Evolutionary conservation across 2,113 vertebrate genomes (phyloP).

Genomic region (Cynocephalus volans): DNA sequence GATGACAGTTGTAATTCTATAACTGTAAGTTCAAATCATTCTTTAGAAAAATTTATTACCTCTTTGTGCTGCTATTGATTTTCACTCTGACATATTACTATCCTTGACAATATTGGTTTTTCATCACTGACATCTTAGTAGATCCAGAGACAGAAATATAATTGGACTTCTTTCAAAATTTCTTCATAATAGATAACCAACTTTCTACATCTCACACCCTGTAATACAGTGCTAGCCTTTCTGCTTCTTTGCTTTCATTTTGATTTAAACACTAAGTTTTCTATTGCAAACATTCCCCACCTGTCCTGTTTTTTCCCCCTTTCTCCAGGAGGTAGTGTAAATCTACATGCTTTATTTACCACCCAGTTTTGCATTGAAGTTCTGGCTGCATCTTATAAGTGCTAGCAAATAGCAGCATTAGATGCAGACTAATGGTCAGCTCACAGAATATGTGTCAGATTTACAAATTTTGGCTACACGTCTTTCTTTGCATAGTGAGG

Average conservation of each 20-base stretch:
- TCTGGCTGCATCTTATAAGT: slow-evolving; percentile 40
- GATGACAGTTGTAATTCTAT: slow-evolving; percentile 61
- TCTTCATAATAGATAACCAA: slow-evolving; percentile 49
- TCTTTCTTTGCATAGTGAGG: background rate
- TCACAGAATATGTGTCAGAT: background rate
- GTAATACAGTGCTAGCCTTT: background rate
- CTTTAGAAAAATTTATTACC: slow-evolving; percentile 69
- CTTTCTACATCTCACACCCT: slow-evolving; percentile 34
- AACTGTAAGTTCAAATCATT: slow-evolving; percentile 45
- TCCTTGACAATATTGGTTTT: slow-evolving; percentile 67
- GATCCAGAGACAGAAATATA: slow-evolving; percentile 67
- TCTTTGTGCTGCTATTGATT: slow-evolving; percentile 74
- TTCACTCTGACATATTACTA: slow-evolving; percentile 60
- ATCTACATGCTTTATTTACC: slow-evolving; percentile 45
- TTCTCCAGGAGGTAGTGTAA: background rate
- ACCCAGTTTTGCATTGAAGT: background rate
- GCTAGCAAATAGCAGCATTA: background rate
- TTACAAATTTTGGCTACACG: background rate
- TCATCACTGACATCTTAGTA: slow-evolving; percentile 65
- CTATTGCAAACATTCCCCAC: slow-evolving; percentile 25
- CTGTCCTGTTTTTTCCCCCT: background rate
- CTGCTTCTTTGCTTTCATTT: slow-evolving; percentile 61
- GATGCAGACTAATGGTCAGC: background rate
- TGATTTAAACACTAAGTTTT: slow-evolving; percentile 57
- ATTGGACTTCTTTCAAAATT: slow-evolving; percentile 55